Evolutionary conservation across 1,140 invertebrate genomes (phyloP), one percentile per base, ranked within the genome.

Genomic region (Anastrepha ludens): DNA sequence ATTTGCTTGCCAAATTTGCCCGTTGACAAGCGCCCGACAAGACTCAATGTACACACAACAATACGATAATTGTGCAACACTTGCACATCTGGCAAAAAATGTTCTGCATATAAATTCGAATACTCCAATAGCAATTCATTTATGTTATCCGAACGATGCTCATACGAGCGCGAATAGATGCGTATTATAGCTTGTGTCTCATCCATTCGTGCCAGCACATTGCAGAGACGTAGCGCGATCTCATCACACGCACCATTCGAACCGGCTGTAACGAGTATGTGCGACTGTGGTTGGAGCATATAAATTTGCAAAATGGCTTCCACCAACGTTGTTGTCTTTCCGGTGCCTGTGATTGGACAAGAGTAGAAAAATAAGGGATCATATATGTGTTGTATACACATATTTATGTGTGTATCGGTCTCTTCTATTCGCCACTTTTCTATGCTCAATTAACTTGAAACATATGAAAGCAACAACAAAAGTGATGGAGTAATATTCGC

Each of bases 181-280:
- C 94, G 93, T 47, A 93, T 92, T 8, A 94, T 65, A 8, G 62
- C 11, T 13, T 78, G 60, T 89, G 92, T 55, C 87, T 90, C 87
- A 87, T 94, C 90, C 90, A 93, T 89, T 89, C 92, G 88, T 88
- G 92, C 55, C 87, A 95, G 88, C 89, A 90, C 62, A 62, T 78
- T 85, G 47, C 94, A 90, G 7, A 96, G 91, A 89, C 95, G 92
- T 87, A 94, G 90, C 0, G 95, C 94, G n/a, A 97, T 94, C 74
- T 97, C 94, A 94, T 97, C 96, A 41, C 96, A 96, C 65, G 96
- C 97, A 89, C 96, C 95, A 93, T 98, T 97, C 0, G 97, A 97
- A 8, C 96, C 96, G 6, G 96, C 94, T 88, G 95, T 95, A 39
- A 97, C 94, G 20, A 98, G 92, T 70, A 97, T 94, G 87, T 93